A percentile compares a stretch with the other conserved stretches of the same genome.
These are phyloP conservation scores for Nemotelus nigrinus DNA, from an alignment of 2,888 invertebrate genomes.

Conservation along the genomic window DNA sequence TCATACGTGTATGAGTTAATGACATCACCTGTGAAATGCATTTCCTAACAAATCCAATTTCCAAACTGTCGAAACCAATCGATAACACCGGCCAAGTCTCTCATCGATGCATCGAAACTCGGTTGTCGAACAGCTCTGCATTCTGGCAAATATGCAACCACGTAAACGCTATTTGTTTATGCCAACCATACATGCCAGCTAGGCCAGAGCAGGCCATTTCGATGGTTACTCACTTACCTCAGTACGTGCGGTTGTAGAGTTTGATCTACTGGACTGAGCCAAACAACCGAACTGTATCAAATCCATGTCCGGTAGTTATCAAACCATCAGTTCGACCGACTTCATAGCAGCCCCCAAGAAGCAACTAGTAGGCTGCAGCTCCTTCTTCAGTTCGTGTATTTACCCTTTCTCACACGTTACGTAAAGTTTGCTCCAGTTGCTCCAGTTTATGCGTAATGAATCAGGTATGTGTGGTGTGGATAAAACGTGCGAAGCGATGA, in stretches of 20 bases:
- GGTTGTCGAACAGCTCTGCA: neutral
- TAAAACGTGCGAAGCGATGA: neutral
- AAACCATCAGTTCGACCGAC: neutral
- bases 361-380: constrained; percentile 4
- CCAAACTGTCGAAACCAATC: constrained; percentile 25
- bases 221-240: neutral
- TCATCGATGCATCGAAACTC: neutral
- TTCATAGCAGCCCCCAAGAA: constrained; percentile 20
- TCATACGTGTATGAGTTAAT: constrained; percentile 23
- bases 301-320: constrained; percentile 18
- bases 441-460: constrained; percentile 35
- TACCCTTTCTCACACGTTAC: constrained; percentile 6
- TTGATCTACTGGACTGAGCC: neutral
- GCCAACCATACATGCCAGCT: neutral
- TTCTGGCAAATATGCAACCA: neutral
- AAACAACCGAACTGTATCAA: constrained; percentile 12
- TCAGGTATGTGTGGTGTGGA: neutral
- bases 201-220: neutral
- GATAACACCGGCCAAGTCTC: constrained; percentile 16
- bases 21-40: constrained; percentile 40
- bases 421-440: constrained; percentile 25
- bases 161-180: neutral
- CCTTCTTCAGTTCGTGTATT: neutral
- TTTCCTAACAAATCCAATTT: constrained; percentile 39
- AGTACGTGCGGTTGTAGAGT: neutral